phyloP scores from a whole-genome alignment of 2,797 vertebrate species.

The Streptopelia turtur region DNA sequence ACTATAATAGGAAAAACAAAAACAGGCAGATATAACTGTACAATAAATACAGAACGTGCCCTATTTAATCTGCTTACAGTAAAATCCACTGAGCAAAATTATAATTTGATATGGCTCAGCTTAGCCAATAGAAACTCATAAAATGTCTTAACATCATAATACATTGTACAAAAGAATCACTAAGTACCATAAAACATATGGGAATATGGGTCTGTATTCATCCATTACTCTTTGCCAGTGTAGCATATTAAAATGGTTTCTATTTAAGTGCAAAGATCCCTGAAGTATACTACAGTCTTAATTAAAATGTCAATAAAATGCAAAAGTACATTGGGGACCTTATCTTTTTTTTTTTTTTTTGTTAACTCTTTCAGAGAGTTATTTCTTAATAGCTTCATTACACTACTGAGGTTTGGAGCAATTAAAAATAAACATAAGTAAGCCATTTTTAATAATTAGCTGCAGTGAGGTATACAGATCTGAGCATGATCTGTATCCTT shows the following conservation, averaged over 20 bases:
- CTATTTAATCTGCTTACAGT: constrained; percentile 79
- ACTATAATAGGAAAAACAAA: constrained; percentile 63
- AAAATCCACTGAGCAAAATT: constrained; percentile 82
- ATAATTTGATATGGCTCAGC: constrained; percentile 79
- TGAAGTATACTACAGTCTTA: constrained; percentile 78
- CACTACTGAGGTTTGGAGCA: constrained; percentile 43
- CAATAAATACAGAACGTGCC: constrained; percentile 68
- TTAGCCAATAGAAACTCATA: constrained; percentile 80
- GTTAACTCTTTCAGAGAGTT: constrained; percentile 68
- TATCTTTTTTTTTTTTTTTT: constrained; percentile 56
- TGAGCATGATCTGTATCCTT: neutral
- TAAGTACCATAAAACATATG: constrained; percentile 79
- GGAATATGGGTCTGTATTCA: constrained; percentile 79
- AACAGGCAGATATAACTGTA: constrained; percentile 54
- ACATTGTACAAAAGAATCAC: constrained; percentile 76
- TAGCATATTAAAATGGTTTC: constrained; percentile 82
- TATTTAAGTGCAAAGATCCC: constrained; percentile 79
- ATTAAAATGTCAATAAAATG: constrained; percentile 83
- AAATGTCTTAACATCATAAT: constrained; percentile 78
- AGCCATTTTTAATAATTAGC: constrained; percentile 66
- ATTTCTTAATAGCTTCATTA: constrained; percentile 66
- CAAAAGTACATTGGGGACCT: constrained; percentile 74
- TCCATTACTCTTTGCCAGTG: constrained; percentile 73
- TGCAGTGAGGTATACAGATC: neutral
- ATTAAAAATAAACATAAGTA: constrained; percentile 67